Percentiles rank a stretch among this genome's conserved stretches.
phyloP scores from a whole-genome alignment of 2,113 vertebrate genomes.

The Pygoscelis antarcticus region DNA sequence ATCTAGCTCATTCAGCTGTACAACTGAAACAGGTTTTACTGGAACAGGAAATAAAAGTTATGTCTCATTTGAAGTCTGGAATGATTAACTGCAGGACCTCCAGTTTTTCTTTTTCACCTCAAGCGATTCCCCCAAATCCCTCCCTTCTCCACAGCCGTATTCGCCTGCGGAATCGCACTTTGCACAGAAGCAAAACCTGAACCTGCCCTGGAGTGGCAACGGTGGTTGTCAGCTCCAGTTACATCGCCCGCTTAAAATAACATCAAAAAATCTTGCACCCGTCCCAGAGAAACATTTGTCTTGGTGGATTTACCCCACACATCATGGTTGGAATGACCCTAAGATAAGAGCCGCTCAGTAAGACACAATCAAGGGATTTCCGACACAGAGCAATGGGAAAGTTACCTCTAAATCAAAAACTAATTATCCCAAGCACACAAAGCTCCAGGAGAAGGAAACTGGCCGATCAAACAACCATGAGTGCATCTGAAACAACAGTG shows the following conservation, averaged over 20 bases:
- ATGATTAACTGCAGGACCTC: background rate
- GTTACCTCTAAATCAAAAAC: background rate
- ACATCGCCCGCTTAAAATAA: background rate
- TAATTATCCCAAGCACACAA: background rate
- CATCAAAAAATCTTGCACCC: fast-evolving
- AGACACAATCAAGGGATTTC: background rate
- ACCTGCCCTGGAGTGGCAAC: background rate
- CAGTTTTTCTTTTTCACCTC: background rate
- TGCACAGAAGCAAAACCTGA: background rate
- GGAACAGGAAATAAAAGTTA: background rate
- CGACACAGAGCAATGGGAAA: fast-evolving
- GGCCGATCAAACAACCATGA: background rate
- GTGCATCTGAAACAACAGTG: background rate
- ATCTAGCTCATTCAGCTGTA: background rate
- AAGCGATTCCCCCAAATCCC: background rate
- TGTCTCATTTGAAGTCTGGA: background rate
- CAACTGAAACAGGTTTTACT: background rate
- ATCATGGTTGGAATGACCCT: fast-evolving
- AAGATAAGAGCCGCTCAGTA: background rate
- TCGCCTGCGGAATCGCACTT: fast-evolving
- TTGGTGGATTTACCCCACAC: background rate
- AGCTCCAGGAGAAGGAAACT: background rate
- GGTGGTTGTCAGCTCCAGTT: background rate
- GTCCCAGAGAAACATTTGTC: background rate
- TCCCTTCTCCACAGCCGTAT: background rate